A percentile compares a stretch with the other conserved stretches of the same genome.
phyloP scores from a whole-genome alignment of 2,113 vertebrate genomes.

The Verasper variegatus region DNA sequence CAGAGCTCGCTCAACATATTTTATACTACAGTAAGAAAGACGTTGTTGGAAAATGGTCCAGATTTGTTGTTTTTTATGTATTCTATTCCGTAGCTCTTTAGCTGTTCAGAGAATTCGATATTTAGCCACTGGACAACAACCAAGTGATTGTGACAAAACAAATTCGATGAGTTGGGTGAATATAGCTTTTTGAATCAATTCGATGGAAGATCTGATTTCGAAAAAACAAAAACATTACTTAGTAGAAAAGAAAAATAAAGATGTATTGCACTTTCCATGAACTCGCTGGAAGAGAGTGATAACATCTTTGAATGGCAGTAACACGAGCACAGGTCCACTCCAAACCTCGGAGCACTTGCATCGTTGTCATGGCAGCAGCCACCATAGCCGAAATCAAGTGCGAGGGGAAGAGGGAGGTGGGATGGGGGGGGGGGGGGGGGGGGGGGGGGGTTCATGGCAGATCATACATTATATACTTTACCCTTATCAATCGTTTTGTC shows the following conservation, averaged over 20 bases:
- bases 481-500: conserved; percentile 20
- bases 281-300: conserved; percentile 42
- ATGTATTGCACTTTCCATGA: conserved; percentile 69
- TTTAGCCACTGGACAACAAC: not conserved
- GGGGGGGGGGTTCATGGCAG: conserved; percentile 22
- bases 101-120: not conserved
- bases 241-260: conserved; percentile 10
- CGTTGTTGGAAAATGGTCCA: conserved; percentile 49
- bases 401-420: conserved; percentile 1
- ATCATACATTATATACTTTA: conserved; percentile 37
- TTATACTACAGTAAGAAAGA: conserved; percentile 53
- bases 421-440: conserved; percentile 14
- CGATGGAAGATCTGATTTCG: conserved; percentile 67
- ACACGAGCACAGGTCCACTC: conserved; percentile 36
- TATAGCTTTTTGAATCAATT: conserved; percentile 53
- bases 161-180: conserved; percentile 12
- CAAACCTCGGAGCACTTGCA: conserved; percentile 37
- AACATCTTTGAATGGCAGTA: conserved; percentile 64
- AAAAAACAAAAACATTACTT: conserved; percentile 39
- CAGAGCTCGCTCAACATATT: conserved; percentile 64
- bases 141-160: conserved; percentile 37
- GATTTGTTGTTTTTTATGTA: conserved; percentile 52
- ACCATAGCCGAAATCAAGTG: conserved; percentile 25
- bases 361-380: conserved; percentile 67
- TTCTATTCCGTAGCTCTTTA: not conserved